Evolutionary conservation across 2,113 vertebrate species (phyloP).

Genomic region (western clawed frog (Xenopus tropicalis)): DNA sequence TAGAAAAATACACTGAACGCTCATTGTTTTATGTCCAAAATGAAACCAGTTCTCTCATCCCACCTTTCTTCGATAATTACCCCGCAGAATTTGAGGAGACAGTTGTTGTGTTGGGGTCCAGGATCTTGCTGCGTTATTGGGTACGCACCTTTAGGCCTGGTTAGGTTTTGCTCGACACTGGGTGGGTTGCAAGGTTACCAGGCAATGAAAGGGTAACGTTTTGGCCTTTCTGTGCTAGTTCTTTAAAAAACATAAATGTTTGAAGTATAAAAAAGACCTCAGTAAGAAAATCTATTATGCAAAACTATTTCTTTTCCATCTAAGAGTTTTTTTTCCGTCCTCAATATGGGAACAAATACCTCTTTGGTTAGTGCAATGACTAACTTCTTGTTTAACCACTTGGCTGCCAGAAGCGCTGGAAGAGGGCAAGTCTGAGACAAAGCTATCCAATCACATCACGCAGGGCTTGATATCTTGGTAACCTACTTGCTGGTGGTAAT

Average conservation of each 20-base stretch:
- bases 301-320: too few relatives aligned
- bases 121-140: too few relatives aligned
- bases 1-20: background rate
- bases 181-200: too few relatives aligned
- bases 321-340: too few relatives aligned
- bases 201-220: too few relatives aligned
- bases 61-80: background rate
- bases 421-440: background rate
- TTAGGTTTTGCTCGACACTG: too few relatives aligned
- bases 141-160: too few relatives aligned
- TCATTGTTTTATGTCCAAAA: background rate
- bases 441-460: constrained; percentile 80
- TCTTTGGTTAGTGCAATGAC: constrained; percentile 4
- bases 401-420: background rate
- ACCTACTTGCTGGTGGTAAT: constrained; percentile 96
- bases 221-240: background rate
- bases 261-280: too few relatives aligned
- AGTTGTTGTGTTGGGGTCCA: too few relatives aligned
- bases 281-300: too few relatives aligned
- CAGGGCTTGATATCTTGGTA: constrained; percentile 99
- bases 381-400: constrained; percentile 7
- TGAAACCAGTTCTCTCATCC: background rate
- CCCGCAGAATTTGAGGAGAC: too few relatives aligned
- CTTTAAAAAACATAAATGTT: too few relatives aligned
- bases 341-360: background rate